Percentiles rank a stretch among this genome's conserved stretches.
phyloP scores from a whole-genome alignment of 2,797 vertebrate species.

The Mormyrops attenuatus region DNA sequence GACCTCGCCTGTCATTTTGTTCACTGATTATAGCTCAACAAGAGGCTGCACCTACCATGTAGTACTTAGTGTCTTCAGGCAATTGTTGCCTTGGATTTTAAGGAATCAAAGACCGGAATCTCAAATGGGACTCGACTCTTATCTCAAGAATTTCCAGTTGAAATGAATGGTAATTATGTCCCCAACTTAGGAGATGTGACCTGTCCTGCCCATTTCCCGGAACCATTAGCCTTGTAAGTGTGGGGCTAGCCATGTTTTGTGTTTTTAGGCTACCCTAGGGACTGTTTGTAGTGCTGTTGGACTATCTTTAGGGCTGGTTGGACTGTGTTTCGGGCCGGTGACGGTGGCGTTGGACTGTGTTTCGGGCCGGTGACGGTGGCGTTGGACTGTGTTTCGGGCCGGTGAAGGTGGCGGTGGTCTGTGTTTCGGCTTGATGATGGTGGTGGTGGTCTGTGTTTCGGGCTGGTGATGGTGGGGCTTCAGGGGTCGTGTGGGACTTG shows the following conservation, averaged over 20 bases:
- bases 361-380: too few relatives aligned
- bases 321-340: too few relatives aligned
- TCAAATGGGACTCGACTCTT: not conserved
- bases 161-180: not conserved
- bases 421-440: not conserved
- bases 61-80: not conserved
- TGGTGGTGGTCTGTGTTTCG: not conserved
- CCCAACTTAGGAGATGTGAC: not conserved
- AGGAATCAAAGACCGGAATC: not conserved
- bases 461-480: not conserved
- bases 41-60: not conserved
- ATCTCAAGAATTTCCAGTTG: not conserved
- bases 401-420: not conserved
- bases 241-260: not conserved
- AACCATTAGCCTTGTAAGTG: not conserved
- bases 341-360: too few relatives aligned
- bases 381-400: not conserved
- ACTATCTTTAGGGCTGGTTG: not conserved
- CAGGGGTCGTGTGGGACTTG: not conserved
- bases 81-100: not conserved
- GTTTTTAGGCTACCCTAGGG: not conserved
- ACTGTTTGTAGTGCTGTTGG: not conserved
- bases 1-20: not conserved
- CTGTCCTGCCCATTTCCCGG: not conserved
- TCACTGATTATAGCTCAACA: not conserved